Conservation (phyloP, 2,113 vertebrate genomes). For the Brachirus orientalis region DNA sequence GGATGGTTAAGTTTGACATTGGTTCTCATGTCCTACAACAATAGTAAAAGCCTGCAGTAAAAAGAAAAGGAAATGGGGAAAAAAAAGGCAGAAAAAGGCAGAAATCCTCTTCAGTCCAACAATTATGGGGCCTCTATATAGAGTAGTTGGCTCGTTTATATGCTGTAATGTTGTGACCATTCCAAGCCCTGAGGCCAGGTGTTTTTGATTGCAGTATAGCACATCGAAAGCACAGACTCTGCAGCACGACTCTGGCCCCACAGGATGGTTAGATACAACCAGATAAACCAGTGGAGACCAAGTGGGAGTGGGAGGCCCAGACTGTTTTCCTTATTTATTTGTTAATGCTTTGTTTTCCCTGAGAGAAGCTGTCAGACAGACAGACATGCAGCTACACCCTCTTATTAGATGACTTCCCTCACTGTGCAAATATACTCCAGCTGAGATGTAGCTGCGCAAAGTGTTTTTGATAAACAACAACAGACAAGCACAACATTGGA, state of each 20-base stretch:
- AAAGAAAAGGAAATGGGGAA: conserved; percentile 1
- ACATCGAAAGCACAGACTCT: conserved; percentile 59
- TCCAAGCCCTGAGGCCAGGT: conserved; percentile 79
- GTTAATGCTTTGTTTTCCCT: conserved; percentile 75
- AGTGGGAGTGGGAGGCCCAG: conserved; percentile 62
- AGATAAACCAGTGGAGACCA: conserved; percentile 60
- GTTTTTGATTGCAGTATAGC: conserved; percentile 78
- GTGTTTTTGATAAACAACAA: conserved; percentile 54
- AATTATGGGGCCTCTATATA: conserved; percentile 80
- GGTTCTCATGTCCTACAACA: conserved; percentile 66
- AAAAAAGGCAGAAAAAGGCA: too few species aligned
- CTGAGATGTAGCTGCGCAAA: conserved; percentile 54
- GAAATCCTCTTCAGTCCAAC: conserved; percentile 75
- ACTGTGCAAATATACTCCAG: conserved; percentile 62
- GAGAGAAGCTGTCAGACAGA: conserved; percentile 58
- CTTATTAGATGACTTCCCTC: conserved; percentile 70
- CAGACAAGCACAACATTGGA: conserved; percentile 33
- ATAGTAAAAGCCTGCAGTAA: conserved; percentile 67
- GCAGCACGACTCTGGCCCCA: conserved; percentile 62
- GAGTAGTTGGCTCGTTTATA: conserved; percentile 76
- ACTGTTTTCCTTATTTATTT: conserved; percentile 71
- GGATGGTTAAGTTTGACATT: conserved; percentile 55
- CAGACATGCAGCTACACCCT: conserved; percentile 67
- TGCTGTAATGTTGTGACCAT: conserved; percentile 79
- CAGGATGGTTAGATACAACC: conserved; percentile 58